These are phyloP conservation scores for Tribolium castaneum DNA, from an alignment of 1,140 invertebrate species.

Conservation along the genomic window DNA sequence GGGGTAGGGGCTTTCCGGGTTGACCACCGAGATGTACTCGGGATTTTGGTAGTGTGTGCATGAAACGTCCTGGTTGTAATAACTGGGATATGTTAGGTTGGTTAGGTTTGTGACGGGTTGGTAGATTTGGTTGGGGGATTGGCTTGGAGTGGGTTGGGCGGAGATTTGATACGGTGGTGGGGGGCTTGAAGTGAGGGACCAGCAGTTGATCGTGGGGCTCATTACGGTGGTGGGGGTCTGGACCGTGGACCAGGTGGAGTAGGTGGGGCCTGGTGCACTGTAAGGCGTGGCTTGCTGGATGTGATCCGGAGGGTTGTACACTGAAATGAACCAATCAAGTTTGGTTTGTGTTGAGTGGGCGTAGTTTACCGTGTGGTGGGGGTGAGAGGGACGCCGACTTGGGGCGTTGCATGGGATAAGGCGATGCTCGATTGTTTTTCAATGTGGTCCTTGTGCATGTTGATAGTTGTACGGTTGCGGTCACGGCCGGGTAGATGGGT, in stretches of 20 bases:
- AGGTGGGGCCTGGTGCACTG: constrained; percentile 55
- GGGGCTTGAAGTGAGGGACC: constrained; percentile 61
- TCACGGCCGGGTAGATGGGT: constrained; percentile 59
- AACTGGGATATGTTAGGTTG: constrained; percentile 60
- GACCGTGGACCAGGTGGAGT: constrained; percentile 59
- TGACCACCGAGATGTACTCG: constrained; percentile 58
- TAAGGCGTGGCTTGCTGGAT: constrained; percentile 59
- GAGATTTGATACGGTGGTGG: constrained; percentile 61
- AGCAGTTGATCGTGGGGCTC: constrained; percentile 60
- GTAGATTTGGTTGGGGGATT: constrained; percentile 62
- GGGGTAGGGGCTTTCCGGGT: constrained; percentile 55
- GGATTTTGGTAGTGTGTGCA: constrained; percentile 58
- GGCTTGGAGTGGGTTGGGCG: constrained; percentile 58
- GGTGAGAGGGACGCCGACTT: constrained; percentile 60
- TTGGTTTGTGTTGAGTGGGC: background rate
- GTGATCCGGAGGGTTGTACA: constrained; percentile 62
- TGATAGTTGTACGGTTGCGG: constrained; percentile 54
- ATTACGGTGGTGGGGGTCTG: constrained; percentile 59
- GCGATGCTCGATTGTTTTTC: constrained; percentile 59
- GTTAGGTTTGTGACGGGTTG: constrained; percentile 61
- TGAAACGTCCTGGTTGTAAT: constrained; percentile 59
- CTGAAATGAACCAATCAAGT: constrained; percentile 49
- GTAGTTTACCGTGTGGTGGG: constrained; percentile 58
- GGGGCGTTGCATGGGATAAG: constrained; percentile 60
- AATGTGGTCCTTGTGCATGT: constrained; percentile 48